Base-by-base conservation (phyloP, 2,113 vertebrate species). In the Polypterus bichir region DNA sequence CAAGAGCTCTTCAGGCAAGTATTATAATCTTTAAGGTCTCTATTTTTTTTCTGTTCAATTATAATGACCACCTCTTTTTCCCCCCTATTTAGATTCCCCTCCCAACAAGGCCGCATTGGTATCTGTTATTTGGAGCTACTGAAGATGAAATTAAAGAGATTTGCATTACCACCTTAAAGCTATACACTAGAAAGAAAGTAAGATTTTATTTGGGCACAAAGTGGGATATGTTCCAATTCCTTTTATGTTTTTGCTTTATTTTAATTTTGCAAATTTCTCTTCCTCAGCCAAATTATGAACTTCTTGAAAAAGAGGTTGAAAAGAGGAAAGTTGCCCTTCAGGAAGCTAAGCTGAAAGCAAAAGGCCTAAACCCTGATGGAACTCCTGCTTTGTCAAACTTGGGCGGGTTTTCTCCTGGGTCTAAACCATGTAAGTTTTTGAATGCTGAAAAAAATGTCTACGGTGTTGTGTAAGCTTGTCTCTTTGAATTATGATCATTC, bases 121-220 rank as follows among this genome's bases (percentile, higher is more conserved):
- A 92, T 76, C 74, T 90, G 72, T 85, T 98, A 63, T 99, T 99
- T 67, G 95, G 95, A 66, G 88, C 82, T 60, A 97, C 80, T 0
- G 95, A 98, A 62, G 95, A 97, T 5, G 91, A 97, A 57, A 93
- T 99, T 10, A 94, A 94, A 67, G 95, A 99, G 44, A 91, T 98
- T 54, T 98, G 95, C 63, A 74, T 93, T 69, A 92, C 92, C 7
- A 97, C 92, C 0, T 84, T 99, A 11, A 91, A 83, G 70, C 91
- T 99, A 10, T 99, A 99, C 66, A 92, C 90, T 9, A 87, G 95
- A 58, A 97, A 94, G 75, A 99, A 97, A 87, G 97, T 97, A 66
- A 60, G 57, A 62, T 57, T 7, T 9, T 54, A 3, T 11, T 27
- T 52, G 7, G 3, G 9, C 49, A 51, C 6, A 51, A 6, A 51